These are phyloP conservation scores for Ptilonorhynchus violaceus DNA, from an alignment of 2,113 vertebrate genomes.

Conservation along the genomic window DNA sequence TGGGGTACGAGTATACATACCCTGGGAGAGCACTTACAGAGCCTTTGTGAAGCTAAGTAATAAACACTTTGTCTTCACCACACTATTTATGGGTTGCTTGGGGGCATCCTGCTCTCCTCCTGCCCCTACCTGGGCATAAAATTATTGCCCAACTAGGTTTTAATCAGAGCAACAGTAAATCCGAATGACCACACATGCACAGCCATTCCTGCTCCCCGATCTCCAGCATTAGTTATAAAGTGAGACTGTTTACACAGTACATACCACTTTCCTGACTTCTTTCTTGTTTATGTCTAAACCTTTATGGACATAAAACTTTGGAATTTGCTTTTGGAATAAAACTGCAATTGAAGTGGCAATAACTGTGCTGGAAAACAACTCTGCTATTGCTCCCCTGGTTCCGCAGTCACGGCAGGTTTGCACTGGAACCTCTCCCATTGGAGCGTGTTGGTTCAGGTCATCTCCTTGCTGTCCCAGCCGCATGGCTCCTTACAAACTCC, in stretches of 20 bases:
- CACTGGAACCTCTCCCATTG: not conserved
- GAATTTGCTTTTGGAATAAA: constrained; percentile 59
- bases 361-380: not conserved
- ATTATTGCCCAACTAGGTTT: constrained; percentile 59
- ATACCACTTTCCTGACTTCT: constrained; percentile 41
- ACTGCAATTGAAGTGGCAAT: constrained; percentile 11
- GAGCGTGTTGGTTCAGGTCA: not conserved
- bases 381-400: not conserved
- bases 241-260: constrained; percentile 15
- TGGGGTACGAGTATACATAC: constrained; percentile 41
- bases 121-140: constrained; percentile 73
- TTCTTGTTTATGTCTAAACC: constrained; percentile 64
- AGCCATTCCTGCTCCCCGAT: constrained; percentile 15
- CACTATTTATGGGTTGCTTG: constrained; percentile 80
- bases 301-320: constrained; percentile 63
- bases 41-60: constrained; percentile 72
- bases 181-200: constrained; percentile 54
- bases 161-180: constrained; percentile 72
- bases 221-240: constrained; percentile 42
- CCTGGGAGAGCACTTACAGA: constrained; percentile 69
- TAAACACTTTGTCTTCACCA: constrained; percentile 80
- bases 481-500: not conserved
- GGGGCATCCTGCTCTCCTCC: constrained; percentile 72
- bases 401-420: not conserved
- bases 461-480: not conserved